Evolutionary conservation across 2,113 vertebrate genomes (phyloP), one percentile per base, ranked within the genome.

Genomic region (Bufo bufo): DNA sequence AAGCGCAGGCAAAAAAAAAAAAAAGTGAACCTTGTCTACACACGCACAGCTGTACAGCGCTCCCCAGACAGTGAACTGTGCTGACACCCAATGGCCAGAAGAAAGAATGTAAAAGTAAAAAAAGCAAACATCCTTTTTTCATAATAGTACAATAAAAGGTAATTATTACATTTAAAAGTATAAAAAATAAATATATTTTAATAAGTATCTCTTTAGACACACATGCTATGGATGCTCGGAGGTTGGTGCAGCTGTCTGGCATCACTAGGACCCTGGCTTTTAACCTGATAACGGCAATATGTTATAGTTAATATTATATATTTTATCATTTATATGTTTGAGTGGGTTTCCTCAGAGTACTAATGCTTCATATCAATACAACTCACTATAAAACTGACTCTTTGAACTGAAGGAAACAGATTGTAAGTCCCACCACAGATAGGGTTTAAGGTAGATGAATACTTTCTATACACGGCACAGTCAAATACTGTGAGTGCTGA

Each of bases 61-160:
- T 72, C 6, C 50, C 7, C 58, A 56, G 72, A 77, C 45, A 77
- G 69, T 75, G 86, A 47, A 4, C 71, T 88, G 13, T 63, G 58
- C 86, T 88, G 87, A 77, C 80, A 88, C 81, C 81, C 33, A 77
- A 74, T 84, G 87, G 80, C 54, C 61, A 19, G 6, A 74, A 47
- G 5, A 77, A 12, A 45, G 33, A 72, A 45, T 72, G 20, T 43
- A 14, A 72, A 72, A 83, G n/a, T 6, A 80, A 8, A 43, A 6
- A 14, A 8, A 2, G 33, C 4, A 6, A 49, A 19, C 50, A 8
- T 56, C 43, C 8, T n/a, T n/a, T 4, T 1, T 43, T 9, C 20
- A 77, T 2, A 49, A 6, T 2, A 74, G 71, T 71, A 23, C 11
- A 71, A 4, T 9, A 23, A 71, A 71, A 63, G 0, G 5, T 17